Conservation (phyloP, 2,113 vertebrate genomes). For the Sinocyclocheilus anophthalmus region DNA sequence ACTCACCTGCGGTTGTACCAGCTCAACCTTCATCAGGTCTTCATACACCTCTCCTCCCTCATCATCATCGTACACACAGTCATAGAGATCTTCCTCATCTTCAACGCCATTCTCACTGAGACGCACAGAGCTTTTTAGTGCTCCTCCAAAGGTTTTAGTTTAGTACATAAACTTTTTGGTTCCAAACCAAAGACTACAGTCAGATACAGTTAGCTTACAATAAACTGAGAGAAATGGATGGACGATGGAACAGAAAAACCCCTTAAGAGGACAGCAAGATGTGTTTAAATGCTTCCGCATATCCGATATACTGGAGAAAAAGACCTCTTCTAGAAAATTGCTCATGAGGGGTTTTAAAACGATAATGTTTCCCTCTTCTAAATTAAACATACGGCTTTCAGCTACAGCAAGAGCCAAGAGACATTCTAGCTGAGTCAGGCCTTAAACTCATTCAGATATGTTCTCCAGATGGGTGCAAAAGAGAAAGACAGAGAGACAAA, state of each 20-base stretch:
- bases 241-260: background rate
- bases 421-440: conserved; percentile 19
- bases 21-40: conserved; percentile 95
- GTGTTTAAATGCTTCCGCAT: background rate
- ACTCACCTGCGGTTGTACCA: conserved; percentile 82
- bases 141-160: too few species aligned
- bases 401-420: conserved; percentile 1
- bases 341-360: background rate
- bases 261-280: background rate
- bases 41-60: conserved; percentile 96
- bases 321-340: background rate
- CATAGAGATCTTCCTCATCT: conserved; percentile 91
- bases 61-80: conserved; percentile 95
- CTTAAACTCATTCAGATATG: background rate
- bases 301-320: background rate
- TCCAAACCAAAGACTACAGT: too few species aligned
- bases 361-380: conserved; percentile 20
- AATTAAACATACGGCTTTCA: conserved; percentile 11
- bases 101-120: conserved; percentile 86
- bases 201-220: background rate
- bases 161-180: too few species aligned
- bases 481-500: background rate
- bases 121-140: conserved; percentile 1
- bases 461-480: conserved; percentile 20
- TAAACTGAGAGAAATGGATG: background rate